These are phyloP conservation scores for Perca fluviatilis DNA, from an alignment of 2,113 vertebrate genomes.

Conservation along the genomic window DNA sequence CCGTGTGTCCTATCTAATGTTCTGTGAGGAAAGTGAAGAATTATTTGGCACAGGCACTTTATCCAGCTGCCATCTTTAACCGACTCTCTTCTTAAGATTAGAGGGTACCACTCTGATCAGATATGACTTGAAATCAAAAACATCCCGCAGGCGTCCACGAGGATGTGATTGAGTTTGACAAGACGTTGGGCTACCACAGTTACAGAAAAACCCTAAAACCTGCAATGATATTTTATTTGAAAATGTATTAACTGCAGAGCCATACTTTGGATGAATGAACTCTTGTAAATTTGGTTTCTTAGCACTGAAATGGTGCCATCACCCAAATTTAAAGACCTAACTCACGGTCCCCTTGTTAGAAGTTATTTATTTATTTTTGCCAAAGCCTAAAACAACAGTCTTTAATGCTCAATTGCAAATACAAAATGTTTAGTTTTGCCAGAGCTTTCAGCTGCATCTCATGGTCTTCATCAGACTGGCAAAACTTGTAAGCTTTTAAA, in stretches of 20 bases:
- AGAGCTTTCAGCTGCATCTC: background rate
- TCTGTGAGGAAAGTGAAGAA: conserved; percentile 34
- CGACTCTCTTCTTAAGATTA: conserved; percentile 18
- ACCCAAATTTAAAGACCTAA: background rate
- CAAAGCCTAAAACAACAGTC: background rate
- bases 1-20: conserved; percentile 42
- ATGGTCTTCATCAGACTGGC: background rate
- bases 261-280: background rate
- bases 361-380: background rate
- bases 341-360: background rate
- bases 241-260: background rate
- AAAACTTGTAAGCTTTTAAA: background rate
- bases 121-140: conserved; percentile 41
- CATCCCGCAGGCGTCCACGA: background rate
- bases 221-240: background rate
- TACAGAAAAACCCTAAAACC: background rate
- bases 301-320: background rate
- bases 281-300: background rate
- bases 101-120: conserved; percentile 25
- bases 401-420: background rate
- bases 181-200: background rate
- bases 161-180: conserved; percentile 26
- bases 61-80: conserved; percentile 26
- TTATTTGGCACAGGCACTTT: conserved; percentile 14
- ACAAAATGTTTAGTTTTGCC: background rate